Evolutionary conservation across 2,797 vertebrate genomes (phyloP).

Genomic region (Odontamblyopus rebecca): DNA sequence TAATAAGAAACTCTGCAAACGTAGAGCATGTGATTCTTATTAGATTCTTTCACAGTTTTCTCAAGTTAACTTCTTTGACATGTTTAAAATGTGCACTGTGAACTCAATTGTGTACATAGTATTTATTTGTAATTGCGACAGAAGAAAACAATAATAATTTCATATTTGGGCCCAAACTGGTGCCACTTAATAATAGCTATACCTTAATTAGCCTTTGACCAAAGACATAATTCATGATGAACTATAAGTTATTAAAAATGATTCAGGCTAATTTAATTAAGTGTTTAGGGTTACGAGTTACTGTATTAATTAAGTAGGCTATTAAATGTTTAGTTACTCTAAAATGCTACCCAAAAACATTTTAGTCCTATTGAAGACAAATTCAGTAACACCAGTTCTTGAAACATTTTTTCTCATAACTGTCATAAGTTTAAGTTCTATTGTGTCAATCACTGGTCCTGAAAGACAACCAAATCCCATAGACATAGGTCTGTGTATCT

Average conservation of each 20-base stretch:
- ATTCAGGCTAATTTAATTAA: too few species aligned
- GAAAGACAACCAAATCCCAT: constrained; percentile 70
- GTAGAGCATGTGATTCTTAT: neutral
- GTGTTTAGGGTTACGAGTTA: neutral
- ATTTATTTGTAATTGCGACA: too few species aligned
- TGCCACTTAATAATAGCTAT: too few species aligned
- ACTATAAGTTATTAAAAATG: too few species aligned
- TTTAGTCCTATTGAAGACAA: neutral
- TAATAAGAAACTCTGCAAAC: neutral
- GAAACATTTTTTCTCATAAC: neutral
- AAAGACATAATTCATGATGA: too few species aligned
- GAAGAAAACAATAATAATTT: too few species aligned
- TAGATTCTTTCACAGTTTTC: neutral
- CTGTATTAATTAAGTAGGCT: neutral
- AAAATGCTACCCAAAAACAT: neutral
- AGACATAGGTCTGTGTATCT: constrained; percentile 53
- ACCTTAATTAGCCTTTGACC: too few species aligned
- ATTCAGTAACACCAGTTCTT: neutral
- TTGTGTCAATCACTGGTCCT: constrained; percentile 68
- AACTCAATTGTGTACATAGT: neutral
- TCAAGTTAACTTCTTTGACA: too few species aligned
- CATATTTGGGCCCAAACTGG: too few species aligned
- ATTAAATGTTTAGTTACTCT: neutral
- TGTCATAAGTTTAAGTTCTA: neutral
- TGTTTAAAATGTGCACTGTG: neutral